Evolutionary conservation across 2,797 vertebrate genomes (phyloP).

Genomic region (Anguilla marmorata): DNA sequence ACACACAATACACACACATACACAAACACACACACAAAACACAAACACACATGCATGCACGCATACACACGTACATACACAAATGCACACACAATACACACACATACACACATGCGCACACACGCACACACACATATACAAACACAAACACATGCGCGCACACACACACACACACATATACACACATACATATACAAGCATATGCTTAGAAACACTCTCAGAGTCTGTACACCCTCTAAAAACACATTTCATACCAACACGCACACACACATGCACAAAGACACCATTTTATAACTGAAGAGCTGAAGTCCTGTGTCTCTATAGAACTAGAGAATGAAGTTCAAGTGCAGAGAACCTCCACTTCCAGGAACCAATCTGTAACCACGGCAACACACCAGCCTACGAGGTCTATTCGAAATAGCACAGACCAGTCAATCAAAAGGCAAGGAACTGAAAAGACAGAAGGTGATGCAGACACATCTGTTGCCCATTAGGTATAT

Average conservation of each 20-base stretch:
- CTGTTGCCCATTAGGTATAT: not conserved
- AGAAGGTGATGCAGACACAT: not conserved
- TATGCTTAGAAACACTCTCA: not conserved
- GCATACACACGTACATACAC: too few species aligned
- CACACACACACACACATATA: not conserved
- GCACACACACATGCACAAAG: not conserved
- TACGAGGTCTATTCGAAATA: slow-evolving; percentile 1
- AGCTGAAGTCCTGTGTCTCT: not conserved
- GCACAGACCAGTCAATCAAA: not conserved
- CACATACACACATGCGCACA: too few species aligned
- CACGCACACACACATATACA: not conserved
- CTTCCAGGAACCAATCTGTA: slow-evolving; percentile 41
- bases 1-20: not conserved
- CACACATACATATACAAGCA: not conserved
- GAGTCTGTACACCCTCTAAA: not conserved
- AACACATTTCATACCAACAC: not conserved
- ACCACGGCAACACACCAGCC: slow-evolving; percentile 42
- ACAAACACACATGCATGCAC: not conserved
- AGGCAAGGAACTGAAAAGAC: not conserved
- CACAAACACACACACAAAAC: not conserved
- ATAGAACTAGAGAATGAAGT: slow-evolving; percentile 36
- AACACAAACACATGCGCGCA: not conserved
- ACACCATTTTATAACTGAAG: not conserved
- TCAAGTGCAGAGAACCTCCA: slow-evolving; percentile 33
- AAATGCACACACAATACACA: too few species aligned